Evolutionary conservation across 2,113 vertebrate species (phyloP), one percentile per base, ranked within the genome.

Genomic region (Symphodus melops): DNA sequence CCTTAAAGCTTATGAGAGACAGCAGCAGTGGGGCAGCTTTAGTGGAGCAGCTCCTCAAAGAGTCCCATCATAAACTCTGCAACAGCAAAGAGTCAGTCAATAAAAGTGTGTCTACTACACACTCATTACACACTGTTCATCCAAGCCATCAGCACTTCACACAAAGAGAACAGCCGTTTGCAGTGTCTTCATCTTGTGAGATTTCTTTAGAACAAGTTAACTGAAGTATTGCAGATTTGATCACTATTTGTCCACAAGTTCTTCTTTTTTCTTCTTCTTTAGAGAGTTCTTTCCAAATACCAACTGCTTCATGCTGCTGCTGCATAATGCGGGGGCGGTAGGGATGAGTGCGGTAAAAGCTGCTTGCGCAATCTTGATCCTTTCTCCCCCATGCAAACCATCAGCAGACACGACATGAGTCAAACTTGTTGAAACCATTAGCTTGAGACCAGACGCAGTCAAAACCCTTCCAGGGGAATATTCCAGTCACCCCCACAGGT

Each of bases 11-110:
- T 51, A 86, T 69, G 84, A 81, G 86, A 81, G 82, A 71, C 60
- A 68, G n/a, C 55, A 75, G 81, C 81, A 69, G 57, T 49, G 71
- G 88, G 86, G 84, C 82, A 74, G 71, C 62, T 87, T 79, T 59
- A 66, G 55, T 75, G 23, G 64, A 75, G 53, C 57, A 56, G 59
- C 75, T 72, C 65, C 49, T 77, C 53, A 79, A 85, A 80, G 72
- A 63, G 79, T 83, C 79, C 82, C 72, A 79, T 89, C 88, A 85
- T 88, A 84, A 88, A 91, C 64, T 59, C 56, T 19, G 58, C 51
- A 82, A 84, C 74, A 77, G 72, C 56, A 78, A 80, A 72, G 61
- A 55, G 72, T 25, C 59, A 74, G 75, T 85, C 76, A 75, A 72
- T 87, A 86, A 91, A 91, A 88, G 68, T 12, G 46, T 33, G 75